Conservation (phyloP, 2,888 invertebrate species). For the Phymatocera aterrima region DNA sequence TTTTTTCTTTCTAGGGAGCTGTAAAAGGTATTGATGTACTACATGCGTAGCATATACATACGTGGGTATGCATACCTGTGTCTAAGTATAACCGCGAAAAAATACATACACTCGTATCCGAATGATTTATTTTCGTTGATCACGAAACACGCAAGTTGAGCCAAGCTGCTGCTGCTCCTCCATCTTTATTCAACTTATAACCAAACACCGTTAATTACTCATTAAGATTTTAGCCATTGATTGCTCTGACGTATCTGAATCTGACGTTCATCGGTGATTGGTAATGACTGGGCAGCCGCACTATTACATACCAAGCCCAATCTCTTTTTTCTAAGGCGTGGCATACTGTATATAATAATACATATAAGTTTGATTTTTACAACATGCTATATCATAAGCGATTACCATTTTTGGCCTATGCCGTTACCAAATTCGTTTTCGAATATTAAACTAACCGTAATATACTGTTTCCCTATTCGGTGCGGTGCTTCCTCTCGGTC, state of each 20-base stretch:
- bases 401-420: slow-evolving; percentile 46
- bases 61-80: too few relatives aligned
- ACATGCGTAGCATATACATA: not conserved
- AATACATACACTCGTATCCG: not conserved
- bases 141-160: slow-evolving; percentile 4
- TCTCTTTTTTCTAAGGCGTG: slow-evolving; percentile 48
- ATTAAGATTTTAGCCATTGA: slow-evolving; percentile 47
- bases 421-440: slow-evolving; percentile 45
- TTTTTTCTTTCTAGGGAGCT: not conserved
- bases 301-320: slow-evolving; percentile 30
- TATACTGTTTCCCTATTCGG: slow-evolving; percentile 23
- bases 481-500: slow-evolving; percentile 36
- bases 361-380: slow-evolving; percentile 42
- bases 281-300: slow-evolving; percentile 47
- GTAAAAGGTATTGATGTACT: too few relatives aligned
- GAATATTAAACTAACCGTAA: slow-evolving; percentile 42
- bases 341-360: too few relatives aligned
- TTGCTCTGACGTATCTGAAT: slow-evolving; percentile 43
- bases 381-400: not conserved
- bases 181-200: slow-evolving; percentile 37
- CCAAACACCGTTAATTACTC: slow-evolving; percentile 46
- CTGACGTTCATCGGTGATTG: slow-evolving; percentile 41
- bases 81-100: too few relatives aligned
- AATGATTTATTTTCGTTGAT: slow-evolving; percentile 39
- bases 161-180: not conserved